phyloP scores from a whole-genome alignment of 2,888 invertebrate genomes.

The Fragum whitleyi region DNA sequence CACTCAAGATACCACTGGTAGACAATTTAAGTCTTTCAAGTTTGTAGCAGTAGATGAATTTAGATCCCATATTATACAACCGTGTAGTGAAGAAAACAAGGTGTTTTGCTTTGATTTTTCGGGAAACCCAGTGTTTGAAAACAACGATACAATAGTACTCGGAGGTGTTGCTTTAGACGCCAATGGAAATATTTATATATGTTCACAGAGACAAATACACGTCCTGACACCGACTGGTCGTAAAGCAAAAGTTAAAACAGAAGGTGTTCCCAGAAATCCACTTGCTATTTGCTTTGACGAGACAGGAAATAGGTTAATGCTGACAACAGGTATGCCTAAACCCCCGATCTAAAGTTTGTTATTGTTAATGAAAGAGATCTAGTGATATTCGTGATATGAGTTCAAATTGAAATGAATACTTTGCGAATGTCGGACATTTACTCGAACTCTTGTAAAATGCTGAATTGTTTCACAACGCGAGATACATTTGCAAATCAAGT shows the following conservation, averaged over 20 bases:
- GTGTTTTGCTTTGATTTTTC: slow-evolving; percentile 25
- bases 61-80: slow-evolving; percentile 15
- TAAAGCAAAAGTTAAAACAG: background rate
- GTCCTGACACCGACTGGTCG: slow-evolving; percentile 2
- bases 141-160: background rate
- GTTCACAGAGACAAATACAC: background rate
- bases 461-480: no score
- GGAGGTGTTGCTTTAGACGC: background rate
- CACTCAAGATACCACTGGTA: slow-evolving; percentile 14
- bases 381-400: no score
- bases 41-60: slow-evolving; percentile 23
- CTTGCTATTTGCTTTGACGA: slow-evolving; percentile 11
- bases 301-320: background rate
- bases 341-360: no score
- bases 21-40: slow-evolving; percentile 19
- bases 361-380: no score
- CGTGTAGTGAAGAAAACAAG: background rate
- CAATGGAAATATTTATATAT: slow-evolving; percentile 9
- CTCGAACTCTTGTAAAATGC: no score
- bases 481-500: no score
- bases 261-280: background rate
- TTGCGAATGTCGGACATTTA: no score
- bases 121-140: slow-evolving; percentile 14
- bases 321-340: no score
- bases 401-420: no score